Conservation (phyloP, 2,113 vertebrate genomes). For the Lucifuga dentata region DNA sequence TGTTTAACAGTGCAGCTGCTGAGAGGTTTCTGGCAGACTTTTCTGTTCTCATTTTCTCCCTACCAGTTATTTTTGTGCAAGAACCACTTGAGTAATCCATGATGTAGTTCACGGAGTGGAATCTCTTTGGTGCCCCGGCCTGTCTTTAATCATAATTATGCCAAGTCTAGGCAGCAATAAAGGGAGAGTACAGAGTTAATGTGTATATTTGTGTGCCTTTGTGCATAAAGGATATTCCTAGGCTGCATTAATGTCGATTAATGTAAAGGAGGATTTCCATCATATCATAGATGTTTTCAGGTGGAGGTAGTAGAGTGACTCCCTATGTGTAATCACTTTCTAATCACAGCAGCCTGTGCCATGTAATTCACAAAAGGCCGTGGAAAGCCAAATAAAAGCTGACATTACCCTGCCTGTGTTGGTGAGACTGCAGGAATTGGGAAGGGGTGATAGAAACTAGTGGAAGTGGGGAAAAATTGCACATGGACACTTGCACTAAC, state of each 20-base stretch:
- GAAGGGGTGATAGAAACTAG: constrained; percentile 9
- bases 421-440: neutral
- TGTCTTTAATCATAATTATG: constrained; percentile 53
- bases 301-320: neutral
- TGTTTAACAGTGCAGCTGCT: constrained; percentile 55
- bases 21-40: constrained; percentile 41
- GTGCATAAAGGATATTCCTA: constrained; percentile 7
- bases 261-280: constrained; percentile 3
- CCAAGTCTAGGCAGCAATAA: constrained; percentile 24
- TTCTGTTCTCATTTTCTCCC: constrained; percentile 19
- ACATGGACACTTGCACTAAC: neutral
- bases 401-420: constrained; percentile 23
- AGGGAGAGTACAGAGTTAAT: neutral
- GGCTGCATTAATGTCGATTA: constrained; percentile 18
- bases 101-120: constrained; percentile 37
- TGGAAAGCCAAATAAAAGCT: constrained; percentile 11
- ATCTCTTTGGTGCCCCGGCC: constrained; percentile 21
- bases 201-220: neutral
- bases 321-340: constrained; percentile 20
- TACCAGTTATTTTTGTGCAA: constrained; percentile 45
- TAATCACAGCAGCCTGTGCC: constrained; percentile 9
- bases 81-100: constrained; percentile 4
- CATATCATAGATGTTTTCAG: constrained; percentile 19
- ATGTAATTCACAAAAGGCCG: constrained; percentile 12
- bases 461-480: neutral